Base-by-base conservation (phyloP, 2,113 vertebrate genomes). In the Alligator mississippiensis region DNA sequence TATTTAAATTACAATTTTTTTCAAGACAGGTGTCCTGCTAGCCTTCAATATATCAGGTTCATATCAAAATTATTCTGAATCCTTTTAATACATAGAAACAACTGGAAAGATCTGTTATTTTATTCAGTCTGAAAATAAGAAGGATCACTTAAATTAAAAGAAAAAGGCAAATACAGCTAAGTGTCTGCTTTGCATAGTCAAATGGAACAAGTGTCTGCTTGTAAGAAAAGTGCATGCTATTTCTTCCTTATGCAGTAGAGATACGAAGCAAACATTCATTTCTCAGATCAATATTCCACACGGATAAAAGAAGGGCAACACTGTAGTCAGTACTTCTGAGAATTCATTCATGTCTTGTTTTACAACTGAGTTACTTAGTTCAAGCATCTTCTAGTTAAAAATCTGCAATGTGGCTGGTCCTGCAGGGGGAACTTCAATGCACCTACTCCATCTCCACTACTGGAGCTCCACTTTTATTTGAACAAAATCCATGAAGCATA, bases 341-440 rank as follows among this genome's bases (percentile, higher is more conserved):
- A 70, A 70, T 16, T 34, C 11, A 61, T 47, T 30, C 64, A 11
- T 47, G 38, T 7, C 64, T 72, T 79, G 21, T 24, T 92, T 89
- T 81, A 77, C 60, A 88, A 95, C 80, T 28, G 30, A 90, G 21
- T 14, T 83, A 66, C 75, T 77, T 62, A 4, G 8, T 85, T 91
- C 54, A 79, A 72, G 30, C 12, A 38, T 24, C 66, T 88, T 27
- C 66, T 91, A 81, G 82, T 88, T 93, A 83, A 94, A 86, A 30
- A 5, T 30, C 7, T 59, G 61, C 68, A 75, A 4, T 75, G 91
- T 22, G 84, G 84, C 57, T 82, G 78, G 89, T 76, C 55, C 60
- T 80, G 83, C 57, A 63, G 76, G 70, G 14, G 90, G 89, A 93
- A 47, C 60, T 28, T 84, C 79, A n/a, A 14, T 3, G 5, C 3